Conservation (phyloP, 2,888 invertebrate species). For the Ectropis crepuscularia region DNA sequence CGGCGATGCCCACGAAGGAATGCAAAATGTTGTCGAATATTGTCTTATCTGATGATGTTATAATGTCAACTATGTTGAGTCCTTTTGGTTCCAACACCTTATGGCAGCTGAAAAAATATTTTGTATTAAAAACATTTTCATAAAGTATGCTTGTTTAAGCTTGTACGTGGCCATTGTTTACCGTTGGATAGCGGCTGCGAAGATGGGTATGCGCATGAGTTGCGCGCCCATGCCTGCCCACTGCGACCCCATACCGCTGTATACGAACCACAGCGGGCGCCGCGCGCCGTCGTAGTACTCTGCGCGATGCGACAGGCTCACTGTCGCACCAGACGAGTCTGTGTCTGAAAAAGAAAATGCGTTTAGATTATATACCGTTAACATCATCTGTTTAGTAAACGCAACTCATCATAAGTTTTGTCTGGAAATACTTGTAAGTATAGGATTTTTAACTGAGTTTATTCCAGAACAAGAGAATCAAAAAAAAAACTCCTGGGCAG, state of each 20-base stretch:
- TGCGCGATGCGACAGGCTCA: background rate
- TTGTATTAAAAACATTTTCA: background rate
- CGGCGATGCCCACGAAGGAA: slow-evolving; percentile 88
- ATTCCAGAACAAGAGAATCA: too few relatives aligned
- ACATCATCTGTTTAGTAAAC: too few relatives aligned
- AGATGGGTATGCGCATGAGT: slow-evolving; percentile 86
- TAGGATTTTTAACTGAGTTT: too few relatives aligned
- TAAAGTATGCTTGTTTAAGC: background rate
- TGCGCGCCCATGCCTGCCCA: slow-evolving; percentile 88
- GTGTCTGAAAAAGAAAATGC: background rate
- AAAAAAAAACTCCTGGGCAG: too few relatives aligned
- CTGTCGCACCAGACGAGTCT: background rate
- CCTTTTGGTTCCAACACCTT: slow-evolving; percentile 27
- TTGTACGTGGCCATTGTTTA: slow-evolving; percentile 33
- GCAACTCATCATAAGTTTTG: too few relatives aligned
- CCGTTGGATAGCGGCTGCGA: slow-evolving; percentile 81
- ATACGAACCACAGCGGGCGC: slow-evolving; percentile 87
- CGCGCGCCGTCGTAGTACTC: slow-evolving; percentile 59
- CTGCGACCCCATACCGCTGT: slow-evolving; percentile 90
- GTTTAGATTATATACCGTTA: slow-evolving; percentile 35
- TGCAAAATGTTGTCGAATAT: slow-evolving; percentile 17
- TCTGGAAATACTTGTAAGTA: too few relatives aligned
- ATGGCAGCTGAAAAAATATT: slow-evolving; percentile 27
- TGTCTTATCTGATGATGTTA: slow-evolving; percentile 43
- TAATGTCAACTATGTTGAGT: slow-evolving; percentile 35